Percentiles rank a stretch among this genome's conserved stretches.
Evolutionary conservation across 2,113 vertebrate species (phyloP).

Genomic region (Gambusia affinis): DNA sequence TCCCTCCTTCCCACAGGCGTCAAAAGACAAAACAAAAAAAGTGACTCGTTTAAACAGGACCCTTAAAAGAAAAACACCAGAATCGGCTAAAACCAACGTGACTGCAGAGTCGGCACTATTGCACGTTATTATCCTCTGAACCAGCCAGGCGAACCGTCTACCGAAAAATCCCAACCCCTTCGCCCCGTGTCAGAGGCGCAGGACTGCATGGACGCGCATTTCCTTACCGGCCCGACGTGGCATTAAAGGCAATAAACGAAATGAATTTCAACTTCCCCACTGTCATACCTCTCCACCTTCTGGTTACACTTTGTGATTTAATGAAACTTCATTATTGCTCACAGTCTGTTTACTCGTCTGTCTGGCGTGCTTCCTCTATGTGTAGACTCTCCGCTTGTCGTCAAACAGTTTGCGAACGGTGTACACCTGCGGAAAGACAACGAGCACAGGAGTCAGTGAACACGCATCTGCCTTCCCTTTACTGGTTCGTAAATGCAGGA

Average conservation of each 20-base stretch:
- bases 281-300: not conserved
- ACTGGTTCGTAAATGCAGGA: not conserved
- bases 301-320: constrained; percentile 9
- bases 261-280: constrained; percentile 6
- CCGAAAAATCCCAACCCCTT: constrained; percentile 2
- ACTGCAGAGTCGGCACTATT: constrained; percentile 37
- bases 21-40: constrained; percentile 15
- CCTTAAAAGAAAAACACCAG: constrained; percentile 3
- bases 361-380: constrained; percentile 64
- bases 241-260: constrained; percentile 53
- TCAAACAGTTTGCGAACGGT: constrained; percentile 89
- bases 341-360: constrained; percentile 6
- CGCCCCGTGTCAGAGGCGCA: constrained; percentile 11
- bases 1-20: constrained; percentile 7
- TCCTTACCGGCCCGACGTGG: constrained; percentile 25
- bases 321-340: constrained; percentile 27
- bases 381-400: constrained; percentile 82
- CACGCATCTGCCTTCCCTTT: not conserved
- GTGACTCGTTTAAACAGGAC: constrained; percentile 31
- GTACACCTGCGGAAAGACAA: constrained; percentile 78
- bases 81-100: constrained; percentile 5
- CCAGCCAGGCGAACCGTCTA: not conserved
- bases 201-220: constrained; percentile 8
- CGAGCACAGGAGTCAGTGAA: not conserved
- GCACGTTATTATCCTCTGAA: constrained; percentile 45